These are phyloP conservation scores for Dicycla oo DNA, from an alignment of 2,888 invertebrate genomes.

Conservation along the genomic window DNA sequence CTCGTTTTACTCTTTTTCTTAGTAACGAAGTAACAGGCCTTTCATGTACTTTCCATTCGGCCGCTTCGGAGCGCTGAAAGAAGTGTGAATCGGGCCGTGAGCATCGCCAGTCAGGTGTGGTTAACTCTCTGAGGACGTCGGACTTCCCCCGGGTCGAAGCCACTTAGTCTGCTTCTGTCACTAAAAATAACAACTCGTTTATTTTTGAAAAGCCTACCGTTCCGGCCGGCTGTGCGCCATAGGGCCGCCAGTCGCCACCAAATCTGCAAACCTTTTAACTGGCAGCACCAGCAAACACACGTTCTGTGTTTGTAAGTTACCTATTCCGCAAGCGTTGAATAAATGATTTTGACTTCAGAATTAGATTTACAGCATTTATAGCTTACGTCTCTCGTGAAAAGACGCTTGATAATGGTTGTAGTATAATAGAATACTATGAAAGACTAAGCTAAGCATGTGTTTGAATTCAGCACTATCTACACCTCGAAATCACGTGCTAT, in stretches of 20 bases:
- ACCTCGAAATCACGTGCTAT: not conserved
- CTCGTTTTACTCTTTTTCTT: constrained; percentile 78
- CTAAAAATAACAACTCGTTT: constrained; percentile 83
- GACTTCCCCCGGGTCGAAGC: constrained; percentile 76
- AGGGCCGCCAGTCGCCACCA: constrained; percentile 53
- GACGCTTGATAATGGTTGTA: constrained; percentile 34
- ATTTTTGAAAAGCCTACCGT: constrained; percentile 80
- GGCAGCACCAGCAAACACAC: constrained; percentile 63
- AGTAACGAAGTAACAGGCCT: constrained; percentile 82
- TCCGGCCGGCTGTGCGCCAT: constrained; percentile 60
- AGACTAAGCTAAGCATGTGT: constrained; percentile 31
- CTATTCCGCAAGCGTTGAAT: constrained; percentile 57
- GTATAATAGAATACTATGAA: constrained; percentile 30
- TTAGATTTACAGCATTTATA: constrained; percentile 63
- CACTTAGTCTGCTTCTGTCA: constrained; percentile 84
- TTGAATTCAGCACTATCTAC: constrained; percentile 1
- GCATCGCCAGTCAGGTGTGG: constrained; percentile 85
- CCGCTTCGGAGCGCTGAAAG: constrained; percentile 84
- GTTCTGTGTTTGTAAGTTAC: constrained; percentile 56
- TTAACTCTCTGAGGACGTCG: constrained; percentile 79
- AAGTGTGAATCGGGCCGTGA: constrained; percentile 86
- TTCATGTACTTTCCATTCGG: constrained; percentile 88
- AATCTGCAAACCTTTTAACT: constrained; percentile 65
- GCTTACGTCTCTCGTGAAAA: constrained; percentile 43
- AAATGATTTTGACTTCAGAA: constrained; percentile 61